Evolutionary conservation across 2,888 invertebrate genomes (phyloP), one percentile per base, ranked within the genome.

Genomic region (Pelosia muscerda): DNA sequence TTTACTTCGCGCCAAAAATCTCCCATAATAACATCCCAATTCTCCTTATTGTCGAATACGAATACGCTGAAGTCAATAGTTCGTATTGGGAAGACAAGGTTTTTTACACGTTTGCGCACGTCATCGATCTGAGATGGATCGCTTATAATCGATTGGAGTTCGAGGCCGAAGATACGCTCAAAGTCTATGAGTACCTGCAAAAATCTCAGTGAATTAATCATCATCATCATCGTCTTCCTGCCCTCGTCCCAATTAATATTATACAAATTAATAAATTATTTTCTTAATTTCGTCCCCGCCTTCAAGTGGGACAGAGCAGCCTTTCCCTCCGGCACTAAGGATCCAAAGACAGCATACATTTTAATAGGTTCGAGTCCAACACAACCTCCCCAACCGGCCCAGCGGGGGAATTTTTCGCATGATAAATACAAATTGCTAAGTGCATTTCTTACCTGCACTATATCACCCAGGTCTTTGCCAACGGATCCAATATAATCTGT

Each of bases 101-200:
- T 96, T 81, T 97, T 97, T 1, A 98, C 97, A 70, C 97, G 96
- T 74, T 97, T 97, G 23, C 98, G 95, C 6, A 98, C 97, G 73
- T 97, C 96, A 84, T 98, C 98, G 61, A 99, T 97, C 82, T 97
- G 97, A 13, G 97, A 96, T 0, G 98, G 98, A 86, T 98, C 98
- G 72, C 96, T 97, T 49, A 98, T 97, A 42, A 98, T 97, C 0
- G 98, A 97, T 84, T 98, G 98, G 3, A 99, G 90, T 82, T 98
- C 98, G 1, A 96, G 95, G 0, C 98, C 98, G 87, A 99, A 98
- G 71, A 99, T 97, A 78, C 98, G 98, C 88, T 98, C 97, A 85
- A 98, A 98, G 84, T 98, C 98, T 83, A 97, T 96, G 5, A 98
- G 95, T 0, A 98, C 96, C 97, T 97, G 85, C 3, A 81, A 83